A percentile compares a stretch with the other conserved stretches of the same genome.
phyloP scores from a whole-genome alignment of 2,113 vertebrate species.

The Tenebrosternarchus preto region DNA sequence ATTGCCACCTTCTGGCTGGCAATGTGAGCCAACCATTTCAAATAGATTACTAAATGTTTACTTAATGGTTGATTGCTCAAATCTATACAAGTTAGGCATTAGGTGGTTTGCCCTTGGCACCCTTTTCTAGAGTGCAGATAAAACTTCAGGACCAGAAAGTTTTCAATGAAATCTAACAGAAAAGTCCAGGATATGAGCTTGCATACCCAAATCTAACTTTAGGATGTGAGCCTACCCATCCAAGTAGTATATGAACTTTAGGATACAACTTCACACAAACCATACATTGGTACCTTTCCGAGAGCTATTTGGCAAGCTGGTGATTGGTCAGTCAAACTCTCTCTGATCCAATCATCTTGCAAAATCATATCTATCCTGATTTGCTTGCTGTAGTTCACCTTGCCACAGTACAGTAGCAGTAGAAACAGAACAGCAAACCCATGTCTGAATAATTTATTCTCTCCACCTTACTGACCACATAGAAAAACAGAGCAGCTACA shows the following conservation, averaged over 20 bases:
- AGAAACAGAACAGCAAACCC: background rate
- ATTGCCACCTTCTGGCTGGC: too few relatives aligned
- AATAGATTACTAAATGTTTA: background rate
- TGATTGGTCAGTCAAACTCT: background rate
- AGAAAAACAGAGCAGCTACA: too few relatives aligned
- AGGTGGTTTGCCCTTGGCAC: background rate
- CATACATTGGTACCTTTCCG: background rate
- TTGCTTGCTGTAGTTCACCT: background rate
- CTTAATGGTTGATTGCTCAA: background rate
- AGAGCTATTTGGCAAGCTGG: background rate
- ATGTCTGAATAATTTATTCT: background rate
- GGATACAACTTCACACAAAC: conserved; percentile 4
- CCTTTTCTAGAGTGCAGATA: background rate
- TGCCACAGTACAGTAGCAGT: background rate
- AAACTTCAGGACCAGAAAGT: background rate
- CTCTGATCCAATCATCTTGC: background rate
- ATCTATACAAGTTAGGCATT: background rate
- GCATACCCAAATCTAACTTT: background rate
- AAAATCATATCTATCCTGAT: background rate
- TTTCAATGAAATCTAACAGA: conserved; percentile 19
- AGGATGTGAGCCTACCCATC: background rate
- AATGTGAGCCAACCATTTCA: too few relatives aligned
- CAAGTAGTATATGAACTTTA: background rate
- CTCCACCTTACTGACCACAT: background rate
- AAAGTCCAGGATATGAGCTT: conserved; percentile 9